Percentiles rank a stretch among this genome's conserved stretches.
Conservation (phyloP, 2,797 vertebrate species). For the Diceros bicornis region DNA sequence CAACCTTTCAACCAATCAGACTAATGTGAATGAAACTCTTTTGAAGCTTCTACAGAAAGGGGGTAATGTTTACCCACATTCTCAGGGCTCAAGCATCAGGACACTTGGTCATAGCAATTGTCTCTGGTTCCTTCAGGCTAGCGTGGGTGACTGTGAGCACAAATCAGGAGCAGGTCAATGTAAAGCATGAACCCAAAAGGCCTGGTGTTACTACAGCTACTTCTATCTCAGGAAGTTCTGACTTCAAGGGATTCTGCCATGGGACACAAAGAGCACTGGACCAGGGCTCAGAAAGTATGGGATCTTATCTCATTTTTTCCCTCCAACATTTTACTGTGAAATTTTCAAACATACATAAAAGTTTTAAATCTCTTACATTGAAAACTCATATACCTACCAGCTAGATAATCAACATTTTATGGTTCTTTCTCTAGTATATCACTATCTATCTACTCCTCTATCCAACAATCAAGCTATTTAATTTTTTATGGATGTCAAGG, state of each 20-base stretch:
- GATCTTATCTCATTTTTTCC: neutral
- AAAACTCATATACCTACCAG: neutral
- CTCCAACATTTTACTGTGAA: neutral
- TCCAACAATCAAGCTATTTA: neutral
- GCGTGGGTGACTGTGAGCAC: neutral
- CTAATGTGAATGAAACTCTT: neutral
- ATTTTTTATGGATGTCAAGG: neutral
- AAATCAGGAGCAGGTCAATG: neutral
- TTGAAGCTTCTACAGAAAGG: neutral
- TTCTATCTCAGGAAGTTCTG: neutral
- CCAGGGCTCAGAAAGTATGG: neutral
- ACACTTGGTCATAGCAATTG: neutral
- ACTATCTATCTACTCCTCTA: neutral
- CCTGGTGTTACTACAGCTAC: neutral
- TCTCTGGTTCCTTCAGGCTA: neutral
- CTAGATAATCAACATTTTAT: neutral
- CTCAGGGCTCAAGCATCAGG: neutral
- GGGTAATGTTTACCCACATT: neutral
- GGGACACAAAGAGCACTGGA: neutral
- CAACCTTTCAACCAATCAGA: neutral
- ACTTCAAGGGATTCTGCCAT: neutral
- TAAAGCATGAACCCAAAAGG: neutral
- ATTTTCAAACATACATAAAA: neutral
- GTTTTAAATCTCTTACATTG: neutral
- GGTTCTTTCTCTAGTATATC: neutral